phyloP scores from a whole-genome alignment of 2,797 vertebrate species.

The Poecilia velifera region DNA sequence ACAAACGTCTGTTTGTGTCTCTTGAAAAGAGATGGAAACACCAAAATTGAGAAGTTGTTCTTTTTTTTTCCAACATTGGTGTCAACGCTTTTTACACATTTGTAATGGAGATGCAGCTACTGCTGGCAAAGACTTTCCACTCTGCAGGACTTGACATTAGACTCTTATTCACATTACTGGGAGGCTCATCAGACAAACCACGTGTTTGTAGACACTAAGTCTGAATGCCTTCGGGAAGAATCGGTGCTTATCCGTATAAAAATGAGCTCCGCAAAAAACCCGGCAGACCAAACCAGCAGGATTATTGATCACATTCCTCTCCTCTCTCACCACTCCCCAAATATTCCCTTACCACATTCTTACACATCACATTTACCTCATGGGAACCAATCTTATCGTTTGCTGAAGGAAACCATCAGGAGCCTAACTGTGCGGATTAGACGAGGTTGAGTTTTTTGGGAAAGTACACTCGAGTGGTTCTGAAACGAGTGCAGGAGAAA shows the following conservation, averaged over 20 bases:
- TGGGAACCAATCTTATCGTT: conserved; percentile 55
- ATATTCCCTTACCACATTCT: conserved; percentile 51
- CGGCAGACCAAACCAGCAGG: conserved; percentile 27
- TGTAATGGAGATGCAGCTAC: too few species aligned
- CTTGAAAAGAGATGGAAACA: too few species aligned
- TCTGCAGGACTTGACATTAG: conserved; percentile 3
- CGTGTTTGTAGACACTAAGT: conserved; percentile 12
- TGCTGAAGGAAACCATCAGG: conserved; percentile 51
- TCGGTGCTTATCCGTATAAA: conserved; percentile 49
- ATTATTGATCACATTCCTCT: conserved; percentile 52
- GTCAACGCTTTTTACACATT: too few species aligned
- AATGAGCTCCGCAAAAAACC: conserved; percentile 13
- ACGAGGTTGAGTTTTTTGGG: conserved; percentile 59
- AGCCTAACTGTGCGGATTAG: conserved; percentile 55
- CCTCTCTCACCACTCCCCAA: conserved; percentile 18
- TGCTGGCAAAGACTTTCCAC: conserved; percentile 2
- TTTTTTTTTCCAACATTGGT: too few species aligned
- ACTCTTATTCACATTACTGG: conserved; percentile 1
- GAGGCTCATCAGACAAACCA: conserved; percentile 2
- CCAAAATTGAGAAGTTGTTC: too few species aligned
- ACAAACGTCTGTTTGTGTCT: too few species aligned
- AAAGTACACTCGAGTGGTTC: conserved; percentile 53
- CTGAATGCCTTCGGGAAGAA: conserved; percentile 11
- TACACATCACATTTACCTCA: conserved; percentile 63
- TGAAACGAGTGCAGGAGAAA: conserved; percentile 50